Base-by-base conservation (phyloP, 2,888 invertebrate species). In the Lymantria dispar region DNA sequence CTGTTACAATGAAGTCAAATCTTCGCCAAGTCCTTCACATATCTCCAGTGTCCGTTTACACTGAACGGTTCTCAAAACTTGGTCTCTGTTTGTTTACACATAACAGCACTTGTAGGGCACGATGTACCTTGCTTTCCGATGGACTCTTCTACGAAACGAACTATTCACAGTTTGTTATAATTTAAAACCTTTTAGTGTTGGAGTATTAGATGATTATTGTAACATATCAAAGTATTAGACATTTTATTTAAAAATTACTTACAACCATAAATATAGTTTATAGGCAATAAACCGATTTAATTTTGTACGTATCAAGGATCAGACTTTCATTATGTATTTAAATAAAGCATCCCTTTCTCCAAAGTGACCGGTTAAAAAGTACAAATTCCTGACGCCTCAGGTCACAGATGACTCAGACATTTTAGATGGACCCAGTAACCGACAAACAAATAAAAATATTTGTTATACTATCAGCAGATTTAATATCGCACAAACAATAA, bases 31-130 rank as follows among this genome's bases (percentile, higher is more conserved):
- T 47, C 48, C 42, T 58, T 51, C 45, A 54, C 53, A 45, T 45
- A 55, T 54, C 52, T 56, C 50, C 59, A 59, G 64, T 67, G 64
- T 66, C 49, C 58, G 68, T 74, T 74, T 72, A 70, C 62, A 64
- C 47, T 64, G 49, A 48, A 57, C 64, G 64, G 59, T 72, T 74
- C 74, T 72, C 57, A 62, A 68, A 74, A 76, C 66, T 70, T 55
- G 48, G 54, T 44, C 45, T 54, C 55, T 52, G 60, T 61, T 68
- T 68, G 73, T 78, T 75, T 75, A 70, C 66, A 56, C 59, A 56
- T 68, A 69, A 66, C 65, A 70, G 60, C 57, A 64, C 64, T 66
- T 62, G 45, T 53, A 64, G 62, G 60, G 62, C 59, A 48, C 52
- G 52, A 43, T 45, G 56, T 52, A 48, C 52, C 47, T 54, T 50